Evolutionary conservation across 2,797 vertebrate genomes (phyloP).

Genomic region (Micropoecilia bifurca): DNA sequence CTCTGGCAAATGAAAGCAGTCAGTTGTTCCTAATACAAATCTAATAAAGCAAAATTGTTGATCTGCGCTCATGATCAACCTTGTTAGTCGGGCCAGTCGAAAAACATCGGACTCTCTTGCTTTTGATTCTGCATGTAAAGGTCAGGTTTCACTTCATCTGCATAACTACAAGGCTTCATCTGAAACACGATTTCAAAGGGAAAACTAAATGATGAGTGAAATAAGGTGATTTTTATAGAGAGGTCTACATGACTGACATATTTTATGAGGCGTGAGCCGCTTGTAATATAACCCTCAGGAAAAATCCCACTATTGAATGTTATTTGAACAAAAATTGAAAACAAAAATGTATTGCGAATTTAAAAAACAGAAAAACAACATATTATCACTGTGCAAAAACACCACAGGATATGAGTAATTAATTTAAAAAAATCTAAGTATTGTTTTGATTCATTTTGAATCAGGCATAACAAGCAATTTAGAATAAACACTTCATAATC

Average conservation of each 20-base stretch:
- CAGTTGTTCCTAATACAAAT: slow-evolving; percentile 60
- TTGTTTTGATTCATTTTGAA: not conserved
- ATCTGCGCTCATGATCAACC: slow-evolving; percentile 53
- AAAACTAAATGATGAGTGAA: not conserved
- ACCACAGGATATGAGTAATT: not conserved
- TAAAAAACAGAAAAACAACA: not conserved
- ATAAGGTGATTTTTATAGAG: not conserved
- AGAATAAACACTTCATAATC: not conserved
- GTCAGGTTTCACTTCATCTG: slow-evolving; percentile 1
- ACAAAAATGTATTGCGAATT: not conserved
- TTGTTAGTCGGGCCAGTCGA: slow-evolving; percentile 39
- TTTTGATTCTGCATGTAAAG: slow-evolving; percentile 1
- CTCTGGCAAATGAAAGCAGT: slow-evolving; percentile 48
- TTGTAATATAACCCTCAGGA: not conserved
- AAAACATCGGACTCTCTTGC: slow-evolving; percentile 36
- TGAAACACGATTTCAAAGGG: not conserved
- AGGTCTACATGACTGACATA: not conserved
- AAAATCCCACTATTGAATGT: not conserved
- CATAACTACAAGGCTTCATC: not conserved
- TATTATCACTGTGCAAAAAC: not conserved
- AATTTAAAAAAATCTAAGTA: not conserved
- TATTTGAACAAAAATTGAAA: not conserved
- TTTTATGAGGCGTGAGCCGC: not conserved
- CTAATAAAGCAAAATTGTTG: slow-evolving; percentile 70
- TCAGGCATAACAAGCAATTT: not conserved